Evolutionary conservation across 1,140 invertebrate species (phyloP).

Genomic region (Zaprionus taronus): DNA sequence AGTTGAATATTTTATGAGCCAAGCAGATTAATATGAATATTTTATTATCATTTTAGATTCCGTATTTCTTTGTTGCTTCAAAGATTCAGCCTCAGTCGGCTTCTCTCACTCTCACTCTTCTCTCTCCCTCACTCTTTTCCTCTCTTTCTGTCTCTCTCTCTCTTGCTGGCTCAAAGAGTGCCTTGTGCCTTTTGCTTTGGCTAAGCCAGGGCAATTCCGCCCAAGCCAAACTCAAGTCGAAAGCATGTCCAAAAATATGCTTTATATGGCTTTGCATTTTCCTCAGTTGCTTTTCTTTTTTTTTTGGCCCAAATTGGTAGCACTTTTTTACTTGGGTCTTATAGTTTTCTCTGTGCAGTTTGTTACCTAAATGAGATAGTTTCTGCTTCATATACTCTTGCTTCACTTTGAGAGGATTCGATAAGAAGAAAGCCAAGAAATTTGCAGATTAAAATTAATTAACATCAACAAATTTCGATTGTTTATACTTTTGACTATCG

Average conservation of each 20-base stretch:
- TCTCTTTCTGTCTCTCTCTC: not conserved
- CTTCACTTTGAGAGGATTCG: not conserved
- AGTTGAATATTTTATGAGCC: conserved; percentile 82
- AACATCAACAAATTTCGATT: not conserved
- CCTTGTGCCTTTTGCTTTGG: conserved; percentile 4
- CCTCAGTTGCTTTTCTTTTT: conserved; percentile 12
- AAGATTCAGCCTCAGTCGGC: not conserved
- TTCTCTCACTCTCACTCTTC: not conserved
- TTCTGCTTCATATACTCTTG: too few relatives aligned
- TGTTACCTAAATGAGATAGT: not conserved
- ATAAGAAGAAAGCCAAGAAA: not conserved
- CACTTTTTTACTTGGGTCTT: not conserved
- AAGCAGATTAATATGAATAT: conserved; percentile 84
- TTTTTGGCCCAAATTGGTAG: not conserved
- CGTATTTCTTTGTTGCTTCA: conserved; percentile 54
- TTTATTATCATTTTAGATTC: conserved; percentile 84
- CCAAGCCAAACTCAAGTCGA: conserved; percentile 62
- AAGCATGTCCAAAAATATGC: conserved; percentile 74
- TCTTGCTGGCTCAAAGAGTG: not conserved
- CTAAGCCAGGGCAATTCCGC: conserved; percentile 28
- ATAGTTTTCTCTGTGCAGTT: not conserved
- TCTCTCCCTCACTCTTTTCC: not conserved
- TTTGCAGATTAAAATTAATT: too few relatives aligned
- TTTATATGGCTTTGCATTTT: conserved; percentile 73
- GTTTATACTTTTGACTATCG: not conserved